Evolutionary conservation across 1,140 invertebrate species (phyloP).

Genomic region (Vollenhovia emeryi): DNA sequence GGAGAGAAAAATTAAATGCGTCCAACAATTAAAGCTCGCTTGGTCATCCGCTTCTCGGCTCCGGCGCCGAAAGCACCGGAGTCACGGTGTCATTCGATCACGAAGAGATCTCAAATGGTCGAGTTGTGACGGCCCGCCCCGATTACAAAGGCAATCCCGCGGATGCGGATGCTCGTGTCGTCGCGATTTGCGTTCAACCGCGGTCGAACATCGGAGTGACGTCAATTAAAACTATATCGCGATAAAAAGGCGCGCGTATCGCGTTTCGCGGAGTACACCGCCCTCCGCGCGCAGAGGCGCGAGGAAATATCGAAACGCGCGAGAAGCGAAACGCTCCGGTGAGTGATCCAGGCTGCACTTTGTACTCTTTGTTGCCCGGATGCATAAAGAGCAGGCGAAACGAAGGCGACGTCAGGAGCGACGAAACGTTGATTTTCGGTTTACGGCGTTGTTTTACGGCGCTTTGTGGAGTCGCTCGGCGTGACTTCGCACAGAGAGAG

Average conservation of each 20-base stretch:
- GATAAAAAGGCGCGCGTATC: background rate
- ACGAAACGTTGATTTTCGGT: conserved; percentile 59
- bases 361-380: conserved; percentile 47
- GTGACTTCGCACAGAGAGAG: background rate
- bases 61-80: background rate
- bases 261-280: background rate
- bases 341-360: conserved; percentile 15
- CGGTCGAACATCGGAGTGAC: background rate
- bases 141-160: background rate
- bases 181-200: background rate
- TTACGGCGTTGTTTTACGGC: conserved; percentile 53
- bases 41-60: conserved; percentile 3
- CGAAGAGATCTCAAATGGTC: background rate
- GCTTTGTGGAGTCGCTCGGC: conserved; percentile 37
- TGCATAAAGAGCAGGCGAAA: conserved; percentile 46
- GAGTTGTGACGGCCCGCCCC: background rate
- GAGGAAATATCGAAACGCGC: conserved; percentile 32
- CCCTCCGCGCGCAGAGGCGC: background rate
- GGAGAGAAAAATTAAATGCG: background rate
- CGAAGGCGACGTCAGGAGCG: conserved; percentile 42
- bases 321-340: conserved; percentile 16
- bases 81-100: conserved; percentile 13
- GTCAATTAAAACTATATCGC: background rate
- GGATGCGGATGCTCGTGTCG: background rate
- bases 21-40: conserved; percentile 21